Evolutionary conservation across 2,888 invertebrate species (phyloP), one percentile per base, ranked within the genome.

Genomic region (Cephus rjabovi): DNA sequence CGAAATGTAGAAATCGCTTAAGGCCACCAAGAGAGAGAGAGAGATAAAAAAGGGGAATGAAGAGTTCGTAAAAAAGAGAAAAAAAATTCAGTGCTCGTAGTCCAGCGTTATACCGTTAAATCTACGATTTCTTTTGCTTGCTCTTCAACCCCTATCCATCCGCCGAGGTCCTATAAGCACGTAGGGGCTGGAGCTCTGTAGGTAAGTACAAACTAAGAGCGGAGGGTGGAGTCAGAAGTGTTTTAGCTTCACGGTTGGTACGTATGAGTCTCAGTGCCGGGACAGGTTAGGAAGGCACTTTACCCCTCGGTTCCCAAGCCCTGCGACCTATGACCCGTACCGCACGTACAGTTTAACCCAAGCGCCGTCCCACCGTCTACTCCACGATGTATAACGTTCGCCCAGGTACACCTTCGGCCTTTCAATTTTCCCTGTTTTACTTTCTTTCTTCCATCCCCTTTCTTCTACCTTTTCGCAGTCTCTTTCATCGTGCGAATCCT

Each of bases 221-320:
- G 74, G 79, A 56, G 73, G 75, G 80, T 35, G 71, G 79, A 77
- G 78, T 69, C 79, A 79, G 75, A 76, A 81, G 81, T 83, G 81
- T 85, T 86, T 85, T 79, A 86, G 83, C 79, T 81, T 84, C 80
- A 56, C 78, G 80, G 56, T 40, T 34, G 79, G 73, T 76, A 78
- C 77, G 73, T 23, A 30, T 69, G 76, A 74, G 79, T 75, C 81
- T 77, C 80, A 31, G 74, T 30, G 12, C 74, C n/a, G 73, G 76
- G 75, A 79, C 83, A 56, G 56, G 56, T 86, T 83, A 56, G 78
- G 82, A 79, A 81, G 83, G 82, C 86, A 84, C 85, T 87, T 87
- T 85, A 82, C 85, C 81, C 77, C 79, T 76, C 80, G 81, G 85
- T 84, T 84, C 80, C 56, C 56, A 56, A 78, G 76, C 79, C 80